A percentile compares a stretch with the other conserved stretches of the same genome.
phyloP scores from a whole-genome alignment of 2,797 vertebrate species.

The Sus cebifrons region DNA sequence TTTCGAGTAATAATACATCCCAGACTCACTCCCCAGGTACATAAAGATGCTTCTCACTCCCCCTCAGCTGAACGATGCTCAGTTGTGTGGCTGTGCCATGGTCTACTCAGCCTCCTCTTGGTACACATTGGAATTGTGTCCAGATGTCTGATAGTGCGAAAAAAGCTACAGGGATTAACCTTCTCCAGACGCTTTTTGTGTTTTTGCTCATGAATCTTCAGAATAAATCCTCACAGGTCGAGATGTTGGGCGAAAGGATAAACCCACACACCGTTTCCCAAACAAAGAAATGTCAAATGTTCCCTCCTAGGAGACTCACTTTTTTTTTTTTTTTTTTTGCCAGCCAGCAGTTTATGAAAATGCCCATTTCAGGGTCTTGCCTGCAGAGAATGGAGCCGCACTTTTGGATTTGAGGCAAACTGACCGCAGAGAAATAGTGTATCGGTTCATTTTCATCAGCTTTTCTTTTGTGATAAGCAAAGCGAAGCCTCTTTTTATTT shows the following conservation, averaged over 20 bases:
- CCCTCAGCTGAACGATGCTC: background rate
- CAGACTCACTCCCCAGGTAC: background rate
- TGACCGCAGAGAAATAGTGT: rapidly evolving
- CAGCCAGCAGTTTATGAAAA: background rate
- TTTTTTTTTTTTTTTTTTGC: background rate
- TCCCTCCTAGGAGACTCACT: too few relatives aligned
- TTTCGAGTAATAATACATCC: background rate
- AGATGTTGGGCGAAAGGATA: background rate
- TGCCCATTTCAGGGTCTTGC: background rate
- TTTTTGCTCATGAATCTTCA: background rate
- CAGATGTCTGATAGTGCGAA: background rate
- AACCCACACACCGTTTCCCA: background rate
- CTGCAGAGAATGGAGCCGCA: background rate
- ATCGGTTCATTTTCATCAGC: background rate
- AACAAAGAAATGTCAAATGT: background rate
- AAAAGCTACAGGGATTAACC: background rate
- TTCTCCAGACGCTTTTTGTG: background rate
- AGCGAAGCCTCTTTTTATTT: too few relatives aligned
- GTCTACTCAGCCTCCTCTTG: too few relatives aligned
- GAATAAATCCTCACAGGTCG: background rate
- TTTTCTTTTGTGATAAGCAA: background rate
- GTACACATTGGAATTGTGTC: background rate
- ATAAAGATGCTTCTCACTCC: background rate
- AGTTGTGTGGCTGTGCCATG: background rate
- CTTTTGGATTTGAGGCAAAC: background rate